A percentile compares a stretch with the other conserved stretches of the same genome.
Conservation (phyloP, 1,140 invertebrate genomes). For the Reticulitermes speratus region DNA sequence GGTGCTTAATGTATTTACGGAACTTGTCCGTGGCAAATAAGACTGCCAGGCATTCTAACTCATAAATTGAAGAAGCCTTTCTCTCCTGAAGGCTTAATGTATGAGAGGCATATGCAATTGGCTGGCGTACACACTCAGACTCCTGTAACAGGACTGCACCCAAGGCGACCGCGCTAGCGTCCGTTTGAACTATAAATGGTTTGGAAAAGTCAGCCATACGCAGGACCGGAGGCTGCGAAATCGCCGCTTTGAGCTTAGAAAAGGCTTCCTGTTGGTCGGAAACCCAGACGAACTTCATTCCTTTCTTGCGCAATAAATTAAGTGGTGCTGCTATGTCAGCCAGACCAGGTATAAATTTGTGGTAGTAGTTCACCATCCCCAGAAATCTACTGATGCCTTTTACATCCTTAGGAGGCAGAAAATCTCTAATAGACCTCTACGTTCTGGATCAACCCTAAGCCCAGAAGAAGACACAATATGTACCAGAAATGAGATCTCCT, state of each 20-base stretch:
- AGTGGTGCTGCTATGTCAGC: slow-evolving; percentile 44
- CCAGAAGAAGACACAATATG: too few relatives aligned
- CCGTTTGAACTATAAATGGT: slow-evolving; percentile 43
- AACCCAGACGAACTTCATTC: slow-evolving; percentile 40
- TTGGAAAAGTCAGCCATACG: slow-evolving; percentile 42
- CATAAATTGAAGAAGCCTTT: slow-evolving; percentile 44
- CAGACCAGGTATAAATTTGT: slow-evolving; percentile 39
- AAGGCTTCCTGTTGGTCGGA: slow-evolving; percentile 42
- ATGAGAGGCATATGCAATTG: slow-evolving; percentile 44
- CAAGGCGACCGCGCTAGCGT: slow-evolving; percentile 42
- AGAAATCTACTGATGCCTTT: too few relatives aligned
- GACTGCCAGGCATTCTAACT: slow-evolving; percentile 49
- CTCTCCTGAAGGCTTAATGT: slow-evolving; percentile 44
- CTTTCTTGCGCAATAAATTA: slow-evolving; percentile 38
- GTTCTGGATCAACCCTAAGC: too few relatives aligned
- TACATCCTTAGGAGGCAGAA: too few relatives aligned
- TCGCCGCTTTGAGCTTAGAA: slow-evolving; percentile 40
- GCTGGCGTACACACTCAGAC: slow-evolving; percentile 36
- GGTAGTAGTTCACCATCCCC: too few relatives aligned
- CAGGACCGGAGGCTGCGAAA: slow-evolving; percentile 44
- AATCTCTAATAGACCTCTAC: too few relatives aligned
- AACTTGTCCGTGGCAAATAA: slow-evolving; percentile 49
- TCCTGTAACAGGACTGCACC: slow-evolving; percentile 44
- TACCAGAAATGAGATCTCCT: too few relatives aligned
- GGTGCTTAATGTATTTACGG: slow-evolving; percentile 45